phyloP scores from a whole-genome alignment of 2,888 invertebrate genomes.

The Drosophila setosimentum region DNA sequence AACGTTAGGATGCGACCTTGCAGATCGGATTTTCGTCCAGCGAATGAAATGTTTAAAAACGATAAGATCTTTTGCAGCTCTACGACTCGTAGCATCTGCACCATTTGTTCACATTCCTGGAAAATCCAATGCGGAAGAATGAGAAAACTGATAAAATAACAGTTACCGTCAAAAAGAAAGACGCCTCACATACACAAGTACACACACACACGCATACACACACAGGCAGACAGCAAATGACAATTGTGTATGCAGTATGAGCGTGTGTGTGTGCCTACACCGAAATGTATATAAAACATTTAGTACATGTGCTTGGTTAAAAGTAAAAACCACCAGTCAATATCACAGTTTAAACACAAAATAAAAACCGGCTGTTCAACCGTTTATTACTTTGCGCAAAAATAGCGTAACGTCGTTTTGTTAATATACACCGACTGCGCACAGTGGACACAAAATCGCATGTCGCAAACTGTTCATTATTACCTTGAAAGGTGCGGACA shows the following conservation, averaged over 20 bases:
- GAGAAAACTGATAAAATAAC: conserved; percentile 20
- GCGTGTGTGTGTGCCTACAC: conserved; percentile 23
- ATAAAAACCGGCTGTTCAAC: conserved; percentile 10
- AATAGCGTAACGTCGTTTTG: conserved; percentile 12
- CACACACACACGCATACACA: conserved; percentile 15
- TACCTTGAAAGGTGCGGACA: conserved; percentile 60
- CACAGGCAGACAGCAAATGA: conserved; percentile 29
- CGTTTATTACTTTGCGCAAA: conserved; percentile 5
- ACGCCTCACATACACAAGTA: conserved; percentile 39
- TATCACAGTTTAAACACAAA: background rate
- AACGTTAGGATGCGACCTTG: conserved; percentile 91
- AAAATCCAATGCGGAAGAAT: conserved; percentile 24
- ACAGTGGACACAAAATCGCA: conserved; percentile 56
- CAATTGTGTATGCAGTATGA: conserved; percentile 49
- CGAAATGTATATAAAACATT: conserved; percentile 39
- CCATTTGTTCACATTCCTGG: conserved; percentile 84
- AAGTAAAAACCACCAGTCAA: background rate
- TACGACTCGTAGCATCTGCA: conserved; percentile 90
- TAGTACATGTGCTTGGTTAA: conserved; percentile 17
- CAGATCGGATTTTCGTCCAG: conserved; percentile 92
- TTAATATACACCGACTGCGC: conserved; percentile 33
- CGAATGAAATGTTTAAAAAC: conserved; percentile 92
- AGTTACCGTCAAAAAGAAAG: conserved; percentile 33
- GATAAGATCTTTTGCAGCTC: conserved; percentile 93
- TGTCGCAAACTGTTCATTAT: conserved; percentile 64